A percentile compares a stretch with the other conserved stretches of the same genome.
Evolutionary conservation across 2,888 invertebrate genomes (phyloP).

Genomic region (Megastigmus dorsalis): DNA sequence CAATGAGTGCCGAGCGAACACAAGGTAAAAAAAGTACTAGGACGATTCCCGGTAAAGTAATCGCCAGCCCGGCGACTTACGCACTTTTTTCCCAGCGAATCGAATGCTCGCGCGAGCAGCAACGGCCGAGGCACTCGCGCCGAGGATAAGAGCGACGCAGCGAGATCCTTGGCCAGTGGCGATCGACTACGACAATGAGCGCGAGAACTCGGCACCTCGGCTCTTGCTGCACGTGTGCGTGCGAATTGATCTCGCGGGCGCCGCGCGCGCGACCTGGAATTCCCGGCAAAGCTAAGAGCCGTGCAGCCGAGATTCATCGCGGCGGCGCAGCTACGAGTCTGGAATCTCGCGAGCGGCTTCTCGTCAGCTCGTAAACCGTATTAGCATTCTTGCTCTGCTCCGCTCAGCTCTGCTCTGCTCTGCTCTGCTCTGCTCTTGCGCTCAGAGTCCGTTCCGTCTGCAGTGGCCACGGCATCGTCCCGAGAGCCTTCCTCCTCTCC

Average conservation of each 20-base stretch:
- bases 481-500: no score
- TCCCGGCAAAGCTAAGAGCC: not conserved
- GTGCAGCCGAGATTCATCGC: constrained; percentile 1
- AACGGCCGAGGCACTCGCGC: not conserved
- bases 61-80: no score
- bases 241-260: constrained; percentile 10
- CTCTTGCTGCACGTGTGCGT: not conserved
- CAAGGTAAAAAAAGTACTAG: no score
- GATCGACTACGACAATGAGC: constrained; percentile 39
- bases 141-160: not conserved
- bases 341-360: constrained; percentile 50
- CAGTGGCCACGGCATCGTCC: not conserved
- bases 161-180: not conserved
- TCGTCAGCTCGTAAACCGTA: constrained; percentile 56
- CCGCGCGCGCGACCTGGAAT: constrained; percentile 49
- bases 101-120: no score
- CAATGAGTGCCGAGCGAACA: no score
- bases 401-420: not conserved
- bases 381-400: constrained; percentile 54
- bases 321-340: constrained; percentile 42
- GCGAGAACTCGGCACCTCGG: not conserved
- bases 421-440: not conserved
- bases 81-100: no score
- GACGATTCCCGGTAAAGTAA: no score
- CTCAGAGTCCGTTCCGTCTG: not conserved